A percentile compares a stretch with the other conserved stretches of the same genome.
phyloP scores from a whole-genome alignment of 2,888 invertebrate genomes.

The Drosophila anomalata region DNA sequence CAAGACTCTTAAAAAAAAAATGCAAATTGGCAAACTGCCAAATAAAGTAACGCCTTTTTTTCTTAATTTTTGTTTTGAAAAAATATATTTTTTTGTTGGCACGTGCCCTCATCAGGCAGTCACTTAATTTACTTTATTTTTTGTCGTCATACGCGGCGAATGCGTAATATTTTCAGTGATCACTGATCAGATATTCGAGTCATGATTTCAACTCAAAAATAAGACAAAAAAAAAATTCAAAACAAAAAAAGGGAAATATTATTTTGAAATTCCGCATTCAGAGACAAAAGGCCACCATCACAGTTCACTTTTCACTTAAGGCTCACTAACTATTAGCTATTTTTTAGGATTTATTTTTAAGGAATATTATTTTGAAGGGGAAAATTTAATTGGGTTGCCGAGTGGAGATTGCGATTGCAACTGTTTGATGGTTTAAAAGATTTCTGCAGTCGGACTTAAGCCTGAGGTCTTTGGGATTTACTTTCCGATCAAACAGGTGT shows the following conservation, averaged over 20 bases:
- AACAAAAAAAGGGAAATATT: not conserved
- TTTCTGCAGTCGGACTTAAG: not conserved
- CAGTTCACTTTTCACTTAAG: not conserved
- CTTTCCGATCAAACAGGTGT: not conserved
- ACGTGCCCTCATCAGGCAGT: slow-evolving; percentile 24
- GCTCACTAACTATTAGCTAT: slow-evolving; percentile 1
- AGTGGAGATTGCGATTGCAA: slow-evolving; percentile 31
- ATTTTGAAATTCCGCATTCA: slow-evolving; percentile 20
- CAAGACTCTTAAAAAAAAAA: not conserved
- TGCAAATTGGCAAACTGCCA: slow-evolving; percentile 31
- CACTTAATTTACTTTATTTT: not conserved
- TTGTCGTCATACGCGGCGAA: slow-evolving; percentile 36
- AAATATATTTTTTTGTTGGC: slow-evolving; percentile 17
- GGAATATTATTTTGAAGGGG: too few species aligned
- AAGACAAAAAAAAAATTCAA: not conserved
- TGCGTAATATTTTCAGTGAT: slow-evolving; percentile 26
- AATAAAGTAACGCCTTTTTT: slow-evolving; percentile 15
- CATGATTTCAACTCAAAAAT: slow-evolving; percentile 11
- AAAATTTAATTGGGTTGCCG: slow-evolving; percentile 4
- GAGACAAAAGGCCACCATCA: not conserved
- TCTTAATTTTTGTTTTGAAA: not conserved
- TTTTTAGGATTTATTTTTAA: not conserved
- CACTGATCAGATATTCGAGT: slow-evolving; percentile 17
- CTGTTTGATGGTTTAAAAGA: not conserved
- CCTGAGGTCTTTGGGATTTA: not conserved